Percentiles rank a stretch among this genome's conserved stretches.
Conservation (phyloP, 2,888 invertebrate genomes). For the Catocala fraxini region DNA sequence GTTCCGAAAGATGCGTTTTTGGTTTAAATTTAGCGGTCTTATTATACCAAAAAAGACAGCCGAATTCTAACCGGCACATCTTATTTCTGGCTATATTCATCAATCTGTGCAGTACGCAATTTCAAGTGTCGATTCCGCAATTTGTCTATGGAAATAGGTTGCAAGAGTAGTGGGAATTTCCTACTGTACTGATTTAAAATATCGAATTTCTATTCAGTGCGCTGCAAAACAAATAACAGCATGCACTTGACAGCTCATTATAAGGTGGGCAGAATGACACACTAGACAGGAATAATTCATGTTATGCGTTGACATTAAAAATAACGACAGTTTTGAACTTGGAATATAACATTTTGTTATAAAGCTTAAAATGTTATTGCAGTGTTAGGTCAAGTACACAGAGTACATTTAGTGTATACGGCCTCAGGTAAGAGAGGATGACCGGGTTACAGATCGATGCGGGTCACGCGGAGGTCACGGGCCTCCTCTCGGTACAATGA, state of each 20-base stretch:
- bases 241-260: slow-evolving; percentile 7
- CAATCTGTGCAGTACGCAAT: too few relatives aligned
- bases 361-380: background rate
- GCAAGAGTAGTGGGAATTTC: slow-evolving; percentile 14
- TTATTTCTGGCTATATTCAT: too few relatives aligned
- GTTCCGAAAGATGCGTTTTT: slow-evolving; percentile 6
- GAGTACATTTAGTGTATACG: too few relatives aligned
- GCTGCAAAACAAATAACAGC: slow-evolving; percentile 7
- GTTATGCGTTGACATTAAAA: too few relatives aligned
- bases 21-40: too few relatives aligned
- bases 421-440: slow-evolving; percentile 34
- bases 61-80: too few relatives aligned
- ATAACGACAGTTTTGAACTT: background rate
- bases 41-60: too few relatives aligned
- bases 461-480: slow-evolving; percentile 43
- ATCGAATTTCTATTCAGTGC: slow-evolving; percentile 2
- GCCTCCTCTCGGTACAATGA: slow-evolving; percentile 15
- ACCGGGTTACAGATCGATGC: slow-evolving; percentile 42
- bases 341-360: background rate
- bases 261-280: background rate
- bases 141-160: slow-evolving; percentile 1
- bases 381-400: slow-evolving; percentile 1
- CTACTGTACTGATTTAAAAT: slow-evolving; percentile 4
- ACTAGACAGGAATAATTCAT: too few relatives aligned
- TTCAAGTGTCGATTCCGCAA: slow-evolving; percentile 2